Percentiles rank a stretch among this genome's conserved stretches.
Evolutionary conservation across 2,797 vertebrate genomes (phyloP).

Genomic region (Rhynchonycteris naso): DNA sequence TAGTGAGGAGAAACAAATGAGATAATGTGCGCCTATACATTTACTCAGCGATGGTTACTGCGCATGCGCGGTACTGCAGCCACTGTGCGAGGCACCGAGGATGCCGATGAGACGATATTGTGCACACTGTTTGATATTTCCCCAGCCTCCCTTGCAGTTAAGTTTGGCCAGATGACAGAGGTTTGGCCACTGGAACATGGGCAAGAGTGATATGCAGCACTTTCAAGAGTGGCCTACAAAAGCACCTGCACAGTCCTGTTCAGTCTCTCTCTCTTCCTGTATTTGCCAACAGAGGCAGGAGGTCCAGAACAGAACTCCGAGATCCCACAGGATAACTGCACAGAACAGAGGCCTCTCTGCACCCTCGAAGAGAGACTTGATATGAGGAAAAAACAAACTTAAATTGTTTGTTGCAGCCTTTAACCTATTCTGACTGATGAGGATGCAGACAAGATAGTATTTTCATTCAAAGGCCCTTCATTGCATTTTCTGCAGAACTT

Average conservation of each 20-base stretch:
- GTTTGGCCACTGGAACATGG: background rate
- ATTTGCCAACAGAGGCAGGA: background rate
- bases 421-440: background rate
- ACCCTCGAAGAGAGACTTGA: background rate
- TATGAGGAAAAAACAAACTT: background rate
- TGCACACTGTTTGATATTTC: background rate
- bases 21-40: background rate
- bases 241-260: background rate
- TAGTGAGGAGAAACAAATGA: background rate
- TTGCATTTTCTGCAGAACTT: background rate
- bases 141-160: background rate
- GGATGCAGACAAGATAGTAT: background rate
- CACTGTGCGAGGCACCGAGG: background rate
- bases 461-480: background rate
- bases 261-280: background rate
- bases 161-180: background rate
- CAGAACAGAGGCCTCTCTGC: background rate
- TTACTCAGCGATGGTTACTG: background rate
- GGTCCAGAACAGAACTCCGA: background rate
- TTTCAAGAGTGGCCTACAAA: background rate
- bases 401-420: background rate
- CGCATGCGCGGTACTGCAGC: background rate
- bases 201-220: background rate
- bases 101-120: background rate
- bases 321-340: background rate